Base-by-base conservation (phyloP, 1,140 invertebrate species). In the Drosophila watanabei region DNA sequence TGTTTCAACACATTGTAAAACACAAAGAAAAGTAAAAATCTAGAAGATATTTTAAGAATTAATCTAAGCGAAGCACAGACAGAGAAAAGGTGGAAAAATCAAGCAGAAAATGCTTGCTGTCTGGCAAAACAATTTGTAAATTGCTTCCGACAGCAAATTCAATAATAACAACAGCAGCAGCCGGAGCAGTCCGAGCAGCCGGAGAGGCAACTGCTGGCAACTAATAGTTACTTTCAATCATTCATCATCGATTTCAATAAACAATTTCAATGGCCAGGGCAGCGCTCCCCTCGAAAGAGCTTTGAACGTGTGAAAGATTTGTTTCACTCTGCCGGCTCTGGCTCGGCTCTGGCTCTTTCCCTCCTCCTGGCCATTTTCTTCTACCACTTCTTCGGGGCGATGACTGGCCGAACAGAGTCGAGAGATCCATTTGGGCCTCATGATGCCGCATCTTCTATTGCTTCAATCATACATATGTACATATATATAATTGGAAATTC, bases 241-340 rank as follows among this genome's bases (percentile, higher is more conserved):
- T 88, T 88, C 86, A 88, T 88, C 85, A 89, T 88, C 85, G 81
- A 88, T 88, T 88, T 88, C 85, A 88, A 88, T 88, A 88, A 88
- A 88, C 86, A 85, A 89, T 90, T 89, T 88, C 85, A 85, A 88
- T 88, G 78, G 85, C 37, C 68, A 60, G 61, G 51, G 32, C 72
- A 61, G 54, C 60, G 57, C 45, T 58, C 45, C 56, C 54, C 58
- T 57, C 54, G 37, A 33, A 71, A 73, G 63, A 48, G 59, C 59
- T 59, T 75, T 79, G 73, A 86, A 85, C 79, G 82, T 85, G 82
- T 85, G 82, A 85, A 85, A 85, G 82, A 86, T 86, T 82, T 85
- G 82, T 73, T 85, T 81, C 68, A 82, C 57, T 73, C 80, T 43
- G 46, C 43, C 28, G 30, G 0, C n/a, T 52, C 35, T 65, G 10